phyloP scores from a whole-genome alignment of 2,888 invertebrate species.

The Brenthis ino region DNA sequence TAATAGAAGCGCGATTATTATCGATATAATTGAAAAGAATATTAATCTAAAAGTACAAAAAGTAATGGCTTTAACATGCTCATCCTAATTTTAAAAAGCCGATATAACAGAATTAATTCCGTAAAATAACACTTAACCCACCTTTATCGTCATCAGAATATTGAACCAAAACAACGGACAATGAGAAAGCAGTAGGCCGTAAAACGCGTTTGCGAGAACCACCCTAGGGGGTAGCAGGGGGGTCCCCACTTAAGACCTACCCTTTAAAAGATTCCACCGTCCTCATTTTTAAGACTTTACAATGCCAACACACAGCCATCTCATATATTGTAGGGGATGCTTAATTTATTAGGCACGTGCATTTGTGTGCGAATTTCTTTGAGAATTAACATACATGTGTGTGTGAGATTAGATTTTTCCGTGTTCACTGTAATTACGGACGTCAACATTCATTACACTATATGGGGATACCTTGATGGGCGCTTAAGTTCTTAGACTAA shows the following conservation, averaged over 20 bases:
- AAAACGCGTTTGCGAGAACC: constrained; percentile 72
- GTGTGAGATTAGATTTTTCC: constrained; percentile 77
- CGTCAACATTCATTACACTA: constrained; percentile 51
- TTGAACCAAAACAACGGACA: constrained; percentile 78
- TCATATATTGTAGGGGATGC: constrained; percentile 61
- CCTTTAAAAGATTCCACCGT: constrained; percentile 79
- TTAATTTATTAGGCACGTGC: constrained; percentile 67
- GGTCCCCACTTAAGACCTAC: constrained; percentile 76
- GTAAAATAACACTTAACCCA: constrained; percentile 71
- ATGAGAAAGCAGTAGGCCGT: constrained; percentile 71
- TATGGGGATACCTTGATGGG: constrained; percentile 63
- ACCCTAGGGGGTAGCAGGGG: constrained; percentile 58
- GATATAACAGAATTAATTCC: constrained; percentile 53
- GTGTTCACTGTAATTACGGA: constrained; percentile 74
- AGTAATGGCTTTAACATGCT: not conserved
- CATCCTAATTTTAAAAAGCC: constrained; percentile 34
- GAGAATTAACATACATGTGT: constrained; percentile 53
- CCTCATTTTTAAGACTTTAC: constrained; percentile 82
- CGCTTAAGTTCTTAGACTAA: constrained; percentile 2
- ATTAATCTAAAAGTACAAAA: constrained; percentile 25
- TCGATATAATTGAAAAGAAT: too few species aligned
- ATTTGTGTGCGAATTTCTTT: constrained; percentile 51
- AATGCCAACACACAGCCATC: constrained; percentile 77
- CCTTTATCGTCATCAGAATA: constrained; percentile 72
- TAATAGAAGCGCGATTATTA: too few species aligned